phyloP scores from a whole-genome alignment of 2,797 vertebrate species.

The Podargus strigoides region DNA sequence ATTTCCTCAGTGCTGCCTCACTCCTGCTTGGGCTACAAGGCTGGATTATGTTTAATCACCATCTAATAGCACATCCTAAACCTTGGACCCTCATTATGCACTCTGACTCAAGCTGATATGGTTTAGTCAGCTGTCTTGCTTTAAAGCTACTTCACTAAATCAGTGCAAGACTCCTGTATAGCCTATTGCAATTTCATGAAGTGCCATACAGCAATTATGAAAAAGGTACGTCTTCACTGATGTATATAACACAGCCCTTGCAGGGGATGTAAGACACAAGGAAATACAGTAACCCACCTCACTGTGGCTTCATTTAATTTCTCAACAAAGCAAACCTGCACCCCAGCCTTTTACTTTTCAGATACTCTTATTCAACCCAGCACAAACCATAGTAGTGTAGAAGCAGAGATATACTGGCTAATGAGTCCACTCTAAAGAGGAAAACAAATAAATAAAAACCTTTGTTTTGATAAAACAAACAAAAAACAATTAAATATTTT shows the following conservation, averaged over 20 bases:
- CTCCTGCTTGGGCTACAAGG: not conserved
- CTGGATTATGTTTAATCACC: not conserved
- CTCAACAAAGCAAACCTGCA: not conserved
- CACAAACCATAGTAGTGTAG: not conserved
- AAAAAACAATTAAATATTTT: not conserved
- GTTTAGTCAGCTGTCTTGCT: not conserved
- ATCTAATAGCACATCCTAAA: not conserved
- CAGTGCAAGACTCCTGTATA: not conserved
- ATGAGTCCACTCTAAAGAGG: not conserved
- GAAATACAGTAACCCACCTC: not conserved
- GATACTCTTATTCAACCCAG: not conserved
- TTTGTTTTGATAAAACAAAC: not conserved
- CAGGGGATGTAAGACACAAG: not conserved
- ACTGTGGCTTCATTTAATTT: not conserved
- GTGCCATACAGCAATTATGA: not conserved
- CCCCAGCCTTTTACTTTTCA: not conserved
- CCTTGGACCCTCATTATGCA: not conserved
- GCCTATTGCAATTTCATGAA: not conserved
- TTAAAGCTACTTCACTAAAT: not conserved
- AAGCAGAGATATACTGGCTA: not conserved
- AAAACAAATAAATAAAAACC: too few species aligned
- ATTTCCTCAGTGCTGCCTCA: not conserved
- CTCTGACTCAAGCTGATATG: not conserved
- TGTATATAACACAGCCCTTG: not conserved
- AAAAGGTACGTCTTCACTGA: not conserved